These are phyloP conservation scores for Heliangelus exortis DNA, from an alignment of 2,797 vertebrate genomes.

Conservation along the genomic window DNA sequence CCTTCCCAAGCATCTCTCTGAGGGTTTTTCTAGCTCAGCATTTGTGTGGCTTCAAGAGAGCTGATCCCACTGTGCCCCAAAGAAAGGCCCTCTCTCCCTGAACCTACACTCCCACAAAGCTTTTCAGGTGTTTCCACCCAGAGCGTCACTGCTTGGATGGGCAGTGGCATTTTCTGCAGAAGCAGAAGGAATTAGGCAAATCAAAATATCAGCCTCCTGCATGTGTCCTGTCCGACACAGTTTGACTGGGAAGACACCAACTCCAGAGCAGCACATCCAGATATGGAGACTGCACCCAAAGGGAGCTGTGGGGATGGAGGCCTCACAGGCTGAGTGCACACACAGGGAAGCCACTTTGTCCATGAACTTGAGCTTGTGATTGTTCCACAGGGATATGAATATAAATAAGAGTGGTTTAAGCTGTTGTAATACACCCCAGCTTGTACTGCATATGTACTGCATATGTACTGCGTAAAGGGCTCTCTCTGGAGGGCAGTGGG, in stretches of 20 bases:
- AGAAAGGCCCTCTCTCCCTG: neutral
- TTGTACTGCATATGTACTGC: neutral
- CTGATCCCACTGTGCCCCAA: neutral
- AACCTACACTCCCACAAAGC: neutral
- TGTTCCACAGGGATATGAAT: neutral
- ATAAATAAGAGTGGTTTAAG: neutral
- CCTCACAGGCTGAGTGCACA: neutral
- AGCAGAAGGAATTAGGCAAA: neutral
- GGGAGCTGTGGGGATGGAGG: neutral
- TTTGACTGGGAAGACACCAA: neutral
- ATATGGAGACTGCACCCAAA: neutral
- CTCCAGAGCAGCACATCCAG: neutral
- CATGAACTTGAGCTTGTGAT: neutral
- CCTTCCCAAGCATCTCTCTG: neutral
- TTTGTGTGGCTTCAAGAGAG: neutral
- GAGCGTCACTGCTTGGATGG: neutral
- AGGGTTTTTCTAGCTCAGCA: neutral
- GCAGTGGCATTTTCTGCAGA: neutral
- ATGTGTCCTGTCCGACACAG: rapidly evolving
- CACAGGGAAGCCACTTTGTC: neutral
- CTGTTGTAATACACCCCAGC: neutral
- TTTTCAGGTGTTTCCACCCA: neutral
- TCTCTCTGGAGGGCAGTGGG: neutral
- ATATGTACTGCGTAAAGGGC: neutral
- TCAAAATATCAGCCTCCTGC: neutral